A percentile compares a stretch with the other conserved stretches of the same genome.
These are phyloP conservation scores for Lepidurus couesii DNA, from an alignment of 1,140 invertebrate genomes.

Conservation along the genomic window DNA sequence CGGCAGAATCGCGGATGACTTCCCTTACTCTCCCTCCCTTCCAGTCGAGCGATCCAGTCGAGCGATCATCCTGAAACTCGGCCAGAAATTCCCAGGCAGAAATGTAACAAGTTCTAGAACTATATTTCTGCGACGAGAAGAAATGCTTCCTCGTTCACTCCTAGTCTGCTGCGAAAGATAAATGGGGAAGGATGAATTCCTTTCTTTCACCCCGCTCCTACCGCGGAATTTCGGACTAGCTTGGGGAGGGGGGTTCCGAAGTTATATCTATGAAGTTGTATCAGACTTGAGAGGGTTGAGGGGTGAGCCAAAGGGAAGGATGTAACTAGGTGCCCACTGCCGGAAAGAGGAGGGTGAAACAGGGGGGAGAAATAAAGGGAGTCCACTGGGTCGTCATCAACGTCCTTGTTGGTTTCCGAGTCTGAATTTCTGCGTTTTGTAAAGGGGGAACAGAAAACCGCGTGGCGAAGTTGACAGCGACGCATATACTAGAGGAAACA, in stretches of 20 bases:
- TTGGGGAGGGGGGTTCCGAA: neutral
- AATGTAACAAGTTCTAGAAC: neutral
- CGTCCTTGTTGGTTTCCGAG: conserved; percentile 16
- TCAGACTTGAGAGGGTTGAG: neutral
- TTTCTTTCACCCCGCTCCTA: neutral
- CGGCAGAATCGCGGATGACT: neutral
- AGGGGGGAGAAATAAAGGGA: neutral
- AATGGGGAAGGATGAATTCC: neutral
- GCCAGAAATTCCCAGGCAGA: neutral
- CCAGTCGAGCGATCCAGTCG: neutral
- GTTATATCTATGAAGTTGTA: conserved; percentile 2
- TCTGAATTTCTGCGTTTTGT: neutral
- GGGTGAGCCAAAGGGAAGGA: neutral
- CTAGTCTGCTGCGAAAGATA: neutral
- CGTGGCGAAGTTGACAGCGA: neutral
- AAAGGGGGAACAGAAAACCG: neutral
- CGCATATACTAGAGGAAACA: neutral
- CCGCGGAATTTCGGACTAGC: neutral
- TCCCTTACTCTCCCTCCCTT: neutral
- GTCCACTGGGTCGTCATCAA: conserved; percentile 13
- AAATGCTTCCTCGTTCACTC: neutral
- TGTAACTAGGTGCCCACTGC: neutral
- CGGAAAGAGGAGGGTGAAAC: neutral
- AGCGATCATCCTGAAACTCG: conserved; percentile 5
- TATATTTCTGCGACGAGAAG: neutral